Percentiles rank a stretch among this genome's conserved stretches.
These are phyloP conservation scores for Pangasius sanitwongsei DNA, from an alignment of 2,797 vertebrate genomes.

Conservation along the genomic window DNA sequence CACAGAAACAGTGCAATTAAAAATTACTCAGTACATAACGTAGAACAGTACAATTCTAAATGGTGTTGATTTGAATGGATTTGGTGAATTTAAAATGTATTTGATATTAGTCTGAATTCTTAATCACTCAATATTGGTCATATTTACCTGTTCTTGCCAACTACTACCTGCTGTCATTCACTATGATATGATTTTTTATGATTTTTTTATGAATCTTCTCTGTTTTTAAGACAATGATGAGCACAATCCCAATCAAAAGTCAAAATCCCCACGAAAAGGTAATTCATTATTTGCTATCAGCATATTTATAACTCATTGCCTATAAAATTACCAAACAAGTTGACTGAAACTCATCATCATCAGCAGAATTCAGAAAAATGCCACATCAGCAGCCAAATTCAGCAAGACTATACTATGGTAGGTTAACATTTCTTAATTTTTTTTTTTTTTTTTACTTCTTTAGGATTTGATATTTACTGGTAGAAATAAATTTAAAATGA, in stretches of 20 bases:
- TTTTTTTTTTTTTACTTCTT: not conserved
- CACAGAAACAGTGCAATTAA: not conserved
- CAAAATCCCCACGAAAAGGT: conserved; percentile 34
- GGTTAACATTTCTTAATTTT: conserved; percentile 5
- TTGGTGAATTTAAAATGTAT: not conserved
- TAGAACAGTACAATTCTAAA: not conserved
- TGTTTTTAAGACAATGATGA: conserved; percentile 54
- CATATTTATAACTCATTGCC: not conserved
- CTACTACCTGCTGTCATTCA: not conserved
- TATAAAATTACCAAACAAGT: not conserved
- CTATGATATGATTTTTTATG: not conserved
- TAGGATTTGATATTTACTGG: not conserved
- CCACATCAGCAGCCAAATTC: not conserved
- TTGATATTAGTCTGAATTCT: not conserved
- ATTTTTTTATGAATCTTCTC: not conserved
- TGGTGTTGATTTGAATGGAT: too few relatives aligned
- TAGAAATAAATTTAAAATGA: not conserved
- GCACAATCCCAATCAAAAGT: conserved; percentile 29
- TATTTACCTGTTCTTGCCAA: not conserved
- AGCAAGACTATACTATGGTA: conserved; percentile 52
- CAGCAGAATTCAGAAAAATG: conserved; percentile 31
- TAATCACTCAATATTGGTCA: not conserved
- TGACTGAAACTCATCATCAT: not conserved
- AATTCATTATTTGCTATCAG: not conserved
- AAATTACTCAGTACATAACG: not conserved